These are phyloP conservation scores for Pitta sordida DNA, from an alignment of 2,113 vertebrate genomes.

Conservation along the genomic window DNA sequence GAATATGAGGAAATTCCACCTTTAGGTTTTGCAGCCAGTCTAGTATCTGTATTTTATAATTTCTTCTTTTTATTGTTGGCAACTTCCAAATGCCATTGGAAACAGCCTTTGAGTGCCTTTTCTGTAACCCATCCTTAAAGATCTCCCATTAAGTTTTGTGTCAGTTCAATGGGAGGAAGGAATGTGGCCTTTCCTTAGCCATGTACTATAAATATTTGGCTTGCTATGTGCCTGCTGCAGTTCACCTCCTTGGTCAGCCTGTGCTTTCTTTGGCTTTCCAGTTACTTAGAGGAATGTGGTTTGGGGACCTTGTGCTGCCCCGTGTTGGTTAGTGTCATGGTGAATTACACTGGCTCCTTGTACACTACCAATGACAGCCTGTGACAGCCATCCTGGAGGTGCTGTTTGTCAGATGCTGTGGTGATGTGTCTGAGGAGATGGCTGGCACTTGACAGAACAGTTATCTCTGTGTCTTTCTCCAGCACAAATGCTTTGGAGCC, in stretches of 20 bases:
- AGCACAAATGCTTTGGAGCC: neutral
- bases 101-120: neutral
- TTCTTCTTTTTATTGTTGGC: neutral
- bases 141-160: slow-evolving; percentile 1
- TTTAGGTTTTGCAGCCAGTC: neutral
- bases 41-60: neutral
- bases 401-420: neutral
- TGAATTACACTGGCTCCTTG: neutral
- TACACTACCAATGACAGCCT: neutral
- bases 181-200: neutral
- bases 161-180: neutral
- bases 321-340: neutral
- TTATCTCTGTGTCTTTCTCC: neutral
- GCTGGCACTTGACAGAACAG: neutral
- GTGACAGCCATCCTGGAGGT: neutral
- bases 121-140: neutral
- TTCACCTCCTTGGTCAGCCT: neutral
- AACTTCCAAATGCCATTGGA: neutral
- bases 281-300: neutral
- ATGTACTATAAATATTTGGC: neutral
- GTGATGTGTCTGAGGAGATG: neutral
- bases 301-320: neutral
- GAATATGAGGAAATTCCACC: neutral
- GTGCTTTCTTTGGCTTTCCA: neutral
- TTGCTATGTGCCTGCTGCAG: neutral